Base-by-base conservation (phyloP, 2,113 vertebrate genomes). In the Delphinapterus leucas region DNA sequence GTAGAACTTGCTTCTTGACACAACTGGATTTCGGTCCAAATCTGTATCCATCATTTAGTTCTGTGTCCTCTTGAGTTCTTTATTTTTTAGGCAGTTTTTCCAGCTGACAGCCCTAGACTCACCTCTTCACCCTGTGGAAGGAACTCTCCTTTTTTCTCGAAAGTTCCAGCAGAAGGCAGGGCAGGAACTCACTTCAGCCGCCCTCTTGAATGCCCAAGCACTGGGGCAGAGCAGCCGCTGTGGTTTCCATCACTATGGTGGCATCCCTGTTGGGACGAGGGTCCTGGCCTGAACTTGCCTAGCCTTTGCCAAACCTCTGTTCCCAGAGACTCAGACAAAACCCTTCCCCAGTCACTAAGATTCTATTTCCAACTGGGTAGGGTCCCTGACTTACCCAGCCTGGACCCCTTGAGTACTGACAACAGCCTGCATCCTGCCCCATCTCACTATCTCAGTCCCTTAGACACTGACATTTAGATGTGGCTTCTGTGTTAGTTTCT, bases 1-100 rank as follows among this genome's bases (percentile, higher is more conserved):
- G 31, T 68, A 76, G 36, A 41, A 89, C 41, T 55, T 33, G 70
- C 70, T 38, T 83, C 76, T 47, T 88, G 47, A 84, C 8, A 26
- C 13, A 31, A 14, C 3, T 53, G 31, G 31, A n/a, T 83, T 79
- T 41, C 47, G 58, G n/a, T 87, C n/a, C 8, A 25, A 58, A 33
- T 71, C 84, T 31, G 31, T 53, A 89, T 61, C 31, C 28, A 44
- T 38, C 70, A 26, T 82, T 71, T 14, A 6, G 28, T 81, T 55
- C 86, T 74, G 83, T 36, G 8, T 73, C 44, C 55, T 92, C 74
- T 79, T 84, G 61, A 21, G 49, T 47, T 49, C n/a, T 65, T 82
- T 71, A 33, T 26, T 90, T 82, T 88, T 90, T 49, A 60, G 49
- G 36, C 53, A 61, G 8, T 61, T 83, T 88, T 71, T 63, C 85